Evolutionary conservation across 2,888 invertebrate genomes (phyloP).

Genomic region (Dynastes tityus): DNA sequence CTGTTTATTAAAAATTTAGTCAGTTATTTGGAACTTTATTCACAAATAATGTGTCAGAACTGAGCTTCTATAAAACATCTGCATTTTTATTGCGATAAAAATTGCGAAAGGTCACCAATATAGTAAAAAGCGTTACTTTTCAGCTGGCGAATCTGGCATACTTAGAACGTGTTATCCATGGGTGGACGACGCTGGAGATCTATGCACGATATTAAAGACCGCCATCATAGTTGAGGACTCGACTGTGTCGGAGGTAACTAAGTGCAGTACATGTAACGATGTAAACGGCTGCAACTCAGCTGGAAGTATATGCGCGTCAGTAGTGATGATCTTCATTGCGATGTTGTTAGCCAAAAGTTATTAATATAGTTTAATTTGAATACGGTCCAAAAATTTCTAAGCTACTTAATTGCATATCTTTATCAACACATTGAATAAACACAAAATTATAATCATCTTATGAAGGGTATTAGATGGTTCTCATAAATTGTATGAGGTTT

Average conservation of each 20-base stretch:
- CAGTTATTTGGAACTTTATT: no score
- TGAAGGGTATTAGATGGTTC: no score
- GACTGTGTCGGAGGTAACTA: neutral
- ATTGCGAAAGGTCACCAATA: no score
- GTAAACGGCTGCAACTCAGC: conserved; percentile 52
- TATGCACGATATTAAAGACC: conserved; percentile 62
- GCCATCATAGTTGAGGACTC: no score
- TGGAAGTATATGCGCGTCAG: conserved; percentile 57
- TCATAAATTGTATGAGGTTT: no score
- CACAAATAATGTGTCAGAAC: no score
- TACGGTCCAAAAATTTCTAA: no score
- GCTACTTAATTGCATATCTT: neutral
- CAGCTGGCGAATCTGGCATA: conserved; percentile 66
- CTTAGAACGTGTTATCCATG: conserved; percentile 69
- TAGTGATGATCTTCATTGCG: conserved; percentile 59
- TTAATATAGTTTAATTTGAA: neutral
- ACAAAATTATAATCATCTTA: no score
- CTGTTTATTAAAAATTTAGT: no score
- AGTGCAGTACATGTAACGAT: conserved; percentile 44
- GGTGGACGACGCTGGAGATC: conserved; percentile 70
- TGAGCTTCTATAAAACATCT: no score
- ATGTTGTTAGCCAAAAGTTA: neutral
- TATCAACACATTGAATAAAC: neutral
- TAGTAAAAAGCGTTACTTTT: conserved; percentile 56
- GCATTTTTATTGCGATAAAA: no score